Evolutionary conservation across 1,140 invertebrate species (phyloP), one percentile per base, ranked within the genome.

Genomic region (Nymphalis io): DNA sequence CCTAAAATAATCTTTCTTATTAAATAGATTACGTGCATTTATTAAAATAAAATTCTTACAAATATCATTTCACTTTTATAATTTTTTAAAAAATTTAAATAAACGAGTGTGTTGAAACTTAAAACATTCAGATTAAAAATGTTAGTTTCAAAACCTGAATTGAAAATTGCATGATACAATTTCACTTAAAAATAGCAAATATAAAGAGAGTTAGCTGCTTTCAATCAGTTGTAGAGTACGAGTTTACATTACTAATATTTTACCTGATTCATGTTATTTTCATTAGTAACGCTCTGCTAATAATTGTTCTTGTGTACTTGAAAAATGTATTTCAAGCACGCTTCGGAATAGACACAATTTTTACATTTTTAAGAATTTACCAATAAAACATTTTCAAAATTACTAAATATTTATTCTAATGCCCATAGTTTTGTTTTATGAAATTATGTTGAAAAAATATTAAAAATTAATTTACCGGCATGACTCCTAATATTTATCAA

Each of bases 261-360:
- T 27, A 23, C 15, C 13, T 16, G 51, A 27, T 27, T 55, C 51
- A 55, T 55, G 21, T 55, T 55, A 55, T 55, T 55, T 55, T 55
- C 23, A 55, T 55, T 55, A 55, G 51, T 55, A 55, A 55, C 51
- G 51, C 51, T 55, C 51, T 55, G 51, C 51, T 55, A 55, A 27
- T 55, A 55, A 27, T 55, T 55, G 51, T 55, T 55, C 20, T 55
- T 55, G 21, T 51, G 13, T 55, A 55, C 20, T 55, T 55, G 51
- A 55, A 55, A 55, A 55, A 55, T 55, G 51, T 27, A 55, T 55
- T 55, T 55, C 20, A 55, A 27, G 13, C 51, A 55, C 51, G 51
- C 20, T 55, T 55, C 23, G 23, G 23, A 55, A 55, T 12, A 12
- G 21, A 27, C n/a, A 44, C 3, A 21, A 20, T 51, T 51, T 23